Evolutionary conservation across 1,140 invertebrate genomes (phyloP).

Genomic region (Drosophila auraria): DNA sequence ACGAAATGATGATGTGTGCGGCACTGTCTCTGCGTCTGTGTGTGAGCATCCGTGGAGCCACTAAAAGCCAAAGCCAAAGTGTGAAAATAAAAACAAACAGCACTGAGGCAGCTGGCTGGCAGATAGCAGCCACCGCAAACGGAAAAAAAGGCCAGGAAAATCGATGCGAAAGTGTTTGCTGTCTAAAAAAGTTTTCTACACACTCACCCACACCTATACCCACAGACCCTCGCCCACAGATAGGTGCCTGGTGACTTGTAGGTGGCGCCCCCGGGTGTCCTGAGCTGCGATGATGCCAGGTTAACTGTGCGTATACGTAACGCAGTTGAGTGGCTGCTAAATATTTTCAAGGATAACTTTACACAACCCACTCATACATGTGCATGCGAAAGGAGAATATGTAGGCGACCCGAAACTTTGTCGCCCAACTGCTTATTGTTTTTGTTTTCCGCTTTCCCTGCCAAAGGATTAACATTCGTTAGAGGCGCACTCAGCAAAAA

Average conservation of each 20-base stretch:
- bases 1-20: constrained; percentile 73
- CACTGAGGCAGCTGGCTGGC: constrained; percentile 54
- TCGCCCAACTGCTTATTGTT: constrained; percentile 71
- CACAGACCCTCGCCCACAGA: constrained; percentile 1
- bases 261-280: constrained; percentile 62
- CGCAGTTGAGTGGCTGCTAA: constrained; percentile 71
- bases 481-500: constrained; percentile 5
- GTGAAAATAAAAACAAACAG: constrained; percentile 73
- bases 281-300: constrained; percentile 63
- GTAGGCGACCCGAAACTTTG: constrained; percentile 68
- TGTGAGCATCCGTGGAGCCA: constrained; percentile 33
- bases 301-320: constrained; percentile 79
- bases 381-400: constrained; percentile 21
- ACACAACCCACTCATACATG: constrained; percentile 59
- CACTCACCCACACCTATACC: constrained; percentile 6
- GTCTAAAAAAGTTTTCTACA: constrained; percentile 62
- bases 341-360: constrained; percentile 81
- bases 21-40: constrained; percentile 11
- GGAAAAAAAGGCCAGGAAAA: constrained; percentile 54
- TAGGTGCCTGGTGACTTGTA: constrained; percentile 63
- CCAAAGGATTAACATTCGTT: constrained; percentile 49
- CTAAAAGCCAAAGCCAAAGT: constrained; percentile 59
- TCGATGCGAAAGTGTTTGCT: constrained; percentile 75
- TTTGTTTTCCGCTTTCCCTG: constrained; percentile 25
- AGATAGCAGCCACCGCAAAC: constrained; percentile 44